These are phyloP conservation scores for Osmerus mordax DNA, from an alignment of 2,113 vertebrate species.

Conservation along the genomic window DNA sequence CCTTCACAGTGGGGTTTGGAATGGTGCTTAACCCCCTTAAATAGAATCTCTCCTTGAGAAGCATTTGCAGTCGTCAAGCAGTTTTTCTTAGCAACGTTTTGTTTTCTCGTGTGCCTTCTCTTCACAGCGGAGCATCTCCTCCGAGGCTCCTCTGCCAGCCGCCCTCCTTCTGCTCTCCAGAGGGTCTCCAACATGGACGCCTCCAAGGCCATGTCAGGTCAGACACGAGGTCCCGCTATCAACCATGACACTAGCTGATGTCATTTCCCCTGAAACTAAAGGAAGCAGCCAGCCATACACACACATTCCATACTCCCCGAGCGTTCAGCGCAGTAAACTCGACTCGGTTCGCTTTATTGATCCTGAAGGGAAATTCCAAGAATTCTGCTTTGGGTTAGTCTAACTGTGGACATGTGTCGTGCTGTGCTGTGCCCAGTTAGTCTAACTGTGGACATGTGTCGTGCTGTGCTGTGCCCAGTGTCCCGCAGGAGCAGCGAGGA, in stretches of 20 bases:
- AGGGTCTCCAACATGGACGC: slow-evolving; percentile 87
- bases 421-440: slow-evolving; percentile 63
- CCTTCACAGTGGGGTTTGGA: slow-evolving; percentile 45
- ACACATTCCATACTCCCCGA: too few species aligned
- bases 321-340: too few species aligned
- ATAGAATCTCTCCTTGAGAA: slow-evolving; percentile 13
- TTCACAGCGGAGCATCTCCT: slow-evolving; percentile 79
- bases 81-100: neutral
- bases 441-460: too few species aligned
- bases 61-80: neutral
- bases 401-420: neutral
- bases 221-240: slow-evolving; percentile 1
- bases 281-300: too few species aligned
- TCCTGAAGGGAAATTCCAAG: too few species aligned
- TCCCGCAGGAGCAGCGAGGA: slow-evolving; percentile 92
- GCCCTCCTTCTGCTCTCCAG: slow-evolving; percentile 78
- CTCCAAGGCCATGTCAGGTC: slow-evolving; percentile 86
- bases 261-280: too few species aligned
- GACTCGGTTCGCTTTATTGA: too few species aligned
- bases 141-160: slow-evolving; percentile 77
- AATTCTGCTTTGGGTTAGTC: neutral
- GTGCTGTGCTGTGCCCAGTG: slow-evolving; percentile 59
- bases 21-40: slow-evolving; percentile 39
- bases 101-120: neutral
- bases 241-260: too few species aligned